A percentile compares a stretch with the other conserved stretches of the same genome.
Evolutionary conservation across 2,797 vertebrate genomes (phyloP).

Genomic region (Monodelphis domestica): DNA sequence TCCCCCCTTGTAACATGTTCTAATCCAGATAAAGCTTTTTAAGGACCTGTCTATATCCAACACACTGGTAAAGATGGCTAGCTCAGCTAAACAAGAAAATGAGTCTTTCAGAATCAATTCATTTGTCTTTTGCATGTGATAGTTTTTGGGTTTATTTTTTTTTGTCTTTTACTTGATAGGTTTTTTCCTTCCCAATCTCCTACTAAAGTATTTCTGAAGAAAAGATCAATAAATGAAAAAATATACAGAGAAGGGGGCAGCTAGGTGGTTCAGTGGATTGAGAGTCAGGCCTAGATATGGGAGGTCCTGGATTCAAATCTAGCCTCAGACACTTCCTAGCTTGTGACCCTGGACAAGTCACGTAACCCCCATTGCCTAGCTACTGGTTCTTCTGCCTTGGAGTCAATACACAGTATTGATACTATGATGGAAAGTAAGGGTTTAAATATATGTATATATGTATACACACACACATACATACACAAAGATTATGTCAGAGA

Average conservation of each 20-base stretch:
- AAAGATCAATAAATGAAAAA: background rate
- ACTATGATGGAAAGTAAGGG: no score
- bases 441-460: no score
- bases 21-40: conserved; percentile 36
- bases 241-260: no score
- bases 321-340: no score
- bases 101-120: background rate
- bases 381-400: no score
- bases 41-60: background rate
- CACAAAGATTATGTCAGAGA: background rate
- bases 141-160: conserved; percentile 2
- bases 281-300: no score
- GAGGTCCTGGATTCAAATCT: no score
- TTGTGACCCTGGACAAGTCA: no score
- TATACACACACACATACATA: no score
- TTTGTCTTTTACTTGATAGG: background rate
- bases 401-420: no score
- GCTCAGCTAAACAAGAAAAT: background rate
- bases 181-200: conserved; percentile 16
- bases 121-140: conserved; percentile 8
- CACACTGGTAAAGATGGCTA: background rate
- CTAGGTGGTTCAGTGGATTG: no score
- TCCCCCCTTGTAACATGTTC: conserved; percentile 37
- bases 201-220: conserved; percentile 13
- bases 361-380: no score